Base-by-base conservation (phyloP, 2,113 vertebrate genomes). In the Eonycteris spelaea region DNA sequence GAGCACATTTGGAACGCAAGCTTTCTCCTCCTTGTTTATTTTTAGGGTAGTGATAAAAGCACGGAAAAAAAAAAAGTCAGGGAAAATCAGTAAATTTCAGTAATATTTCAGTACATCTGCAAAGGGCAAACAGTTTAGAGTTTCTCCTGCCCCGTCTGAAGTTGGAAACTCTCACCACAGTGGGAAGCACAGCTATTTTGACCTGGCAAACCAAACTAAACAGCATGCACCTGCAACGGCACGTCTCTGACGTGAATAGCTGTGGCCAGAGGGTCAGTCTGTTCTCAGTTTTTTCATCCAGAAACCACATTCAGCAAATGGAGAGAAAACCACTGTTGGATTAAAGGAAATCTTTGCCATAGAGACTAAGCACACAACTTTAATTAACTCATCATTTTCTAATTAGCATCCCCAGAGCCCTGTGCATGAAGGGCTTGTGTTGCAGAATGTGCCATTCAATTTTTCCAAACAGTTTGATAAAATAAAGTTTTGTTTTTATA, bases 341-440 rank as follows among this genome's bases (percentile, higher is more conserved):
- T 96, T 96, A 94, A 96, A 97, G 93, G 63, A 75, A 97, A 97
- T 93, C 97, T 79, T 97, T 96, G 95, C 97, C 88, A 84, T 88
- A 14, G 93, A 97, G 94, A 97, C 96, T 83, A 93, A 96, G 83
- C 71, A 71, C 87, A 91, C 94, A 97, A 92, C 94, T 97, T 97
- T 97, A 97, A 97, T 98, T 97, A 97, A 97, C 94, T 97, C 95
- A 94, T 97, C 93, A 91, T 97, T 96, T 97, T 97, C 97, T 97
- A 97, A 97, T 97, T 94, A 97, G 82, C 51, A 63, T 97, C 94
- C 91, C 96, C 45, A 80, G 95, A 93, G 92, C 40, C 93, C 82
- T 61, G 35, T 38, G 88, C 79, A 79, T 85, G 78, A 91, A 48
- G 78, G 94, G 86, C 83, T 91, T 96, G 90, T 68, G 85, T 51